phyloP scores from a whole-genome alignment of 2,888 invertebrate genomes.

The Pseudococcus jackbeardsleyi region DNA sequence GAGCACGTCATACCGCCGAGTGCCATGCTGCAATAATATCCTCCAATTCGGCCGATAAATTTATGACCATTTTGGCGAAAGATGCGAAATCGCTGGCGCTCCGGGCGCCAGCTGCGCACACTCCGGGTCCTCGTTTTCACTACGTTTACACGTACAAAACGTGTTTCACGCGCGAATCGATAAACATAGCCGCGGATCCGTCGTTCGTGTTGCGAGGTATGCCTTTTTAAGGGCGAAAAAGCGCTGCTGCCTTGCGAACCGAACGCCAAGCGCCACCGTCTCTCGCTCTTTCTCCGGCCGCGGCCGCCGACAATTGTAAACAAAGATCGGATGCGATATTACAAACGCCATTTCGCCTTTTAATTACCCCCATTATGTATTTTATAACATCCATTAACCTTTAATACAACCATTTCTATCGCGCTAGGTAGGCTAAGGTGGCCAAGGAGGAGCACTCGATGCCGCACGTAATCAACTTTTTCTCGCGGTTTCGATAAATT shows the following conservation, averaged over 20 bases:
- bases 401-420: not conserved
- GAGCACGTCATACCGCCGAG: too few relatives aligned
- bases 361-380: slow-evolving; percentile 17
- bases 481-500: too few relatives aligned
- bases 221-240: not conserved
- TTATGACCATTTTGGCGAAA: slow-evolving; percentile 34
- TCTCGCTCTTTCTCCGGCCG: not conserved
- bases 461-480: not conserved
- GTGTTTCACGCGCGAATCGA: slow-evolving; percentile 35
- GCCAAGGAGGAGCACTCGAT: not conserved
- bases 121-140: slow-evolving; percentile 34
- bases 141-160: slow-evolving; percentile 42
- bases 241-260: not conserved
- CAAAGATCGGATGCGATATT: slow-evolving; percentile 51
- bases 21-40: not conserved
- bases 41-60: slow-evolving; percentile 20
- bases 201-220: not conserved
- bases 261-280: not conserved
- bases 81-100: not conserved
- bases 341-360: slow-evolving; percentile 26
- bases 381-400: slow-evolving; percentile 7
- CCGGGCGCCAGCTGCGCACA: slow-evolving; percentile 4
- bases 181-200: slow-evolving; percentile 9
- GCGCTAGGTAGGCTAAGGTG: not conserved
- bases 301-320: slow-evolving; percentile 14